Evolutionary conservation across 1,140 invertebrate species (phyloP), one percentile per base, ranked within the genome.

Genomic region (Drosophila virilis): DNA sequence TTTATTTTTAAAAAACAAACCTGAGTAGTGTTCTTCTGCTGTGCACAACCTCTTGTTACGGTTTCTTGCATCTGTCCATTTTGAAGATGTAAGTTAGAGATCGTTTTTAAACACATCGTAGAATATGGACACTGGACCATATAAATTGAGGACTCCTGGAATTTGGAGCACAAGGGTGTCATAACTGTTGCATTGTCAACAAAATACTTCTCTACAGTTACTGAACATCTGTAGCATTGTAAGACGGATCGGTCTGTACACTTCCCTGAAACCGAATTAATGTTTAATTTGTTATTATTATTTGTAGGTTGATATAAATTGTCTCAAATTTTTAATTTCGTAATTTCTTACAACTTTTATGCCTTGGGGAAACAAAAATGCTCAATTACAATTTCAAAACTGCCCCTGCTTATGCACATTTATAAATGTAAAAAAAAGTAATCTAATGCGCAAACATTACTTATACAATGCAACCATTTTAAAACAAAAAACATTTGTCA

Each of bases 81-180:
- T 52, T 93, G 93, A 62, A 96, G 92, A 64, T 93, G 92, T 4
- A 94, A 93, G 72, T 94, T 92, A 64, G 94, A 94, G 7, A 95
- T 95, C 72, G 94, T 95, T 81, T 96, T 97, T 93, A 95, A 94
- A 81, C 97, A 97, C 93, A 96, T 95, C 0, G 96, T 97, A 6
- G 97, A 97, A 77, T 94, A 95, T 5, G 95, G 95, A 91, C 97
- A 97, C 52, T 95, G 94, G 0, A 95, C 94, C 73, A 96, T 93
- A 89, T 94, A 97, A 58, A 93, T 93, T 1, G 93, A 89, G 4
- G 95, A 95, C 38, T 94, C 93, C 77, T 97, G 95, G 84, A 97
- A 97, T 78, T 96, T 94, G 1, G 94, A 93, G 82, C 96, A 97
- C 1, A 95, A 91, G 40, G 93, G 92, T 61, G 94, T 94, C 54